Evolutionary conservation across 2,888 invertebrate genomes (phyloP), one percentile per base, ranked within the genome.

Genomic region (Chymomyza fuscimana): DNA sequence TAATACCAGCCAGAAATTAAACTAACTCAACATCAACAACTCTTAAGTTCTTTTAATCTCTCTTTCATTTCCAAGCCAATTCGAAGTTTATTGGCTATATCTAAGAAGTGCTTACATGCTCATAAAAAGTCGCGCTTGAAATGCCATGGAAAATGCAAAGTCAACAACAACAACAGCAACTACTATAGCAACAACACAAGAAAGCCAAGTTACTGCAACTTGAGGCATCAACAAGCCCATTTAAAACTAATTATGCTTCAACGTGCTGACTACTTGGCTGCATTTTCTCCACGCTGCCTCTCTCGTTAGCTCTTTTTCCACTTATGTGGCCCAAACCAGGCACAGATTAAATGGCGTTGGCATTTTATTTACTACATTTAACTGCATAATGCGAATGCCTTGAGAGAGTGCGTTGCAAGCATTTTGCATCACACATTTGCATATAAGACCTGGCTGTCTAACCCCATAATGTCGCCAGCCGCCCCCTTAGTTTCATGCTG

Each of bases 351-450:
- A 81, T 81, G 81, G 81, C 83, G 83, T 86, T 82, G 79, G 79
- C 87, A 81, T 84, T 87, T 83, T 86, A 87, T 86, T 87, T 87
- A 81, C 76, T 83, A 86, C 88, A 87, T 87, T 87, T 87, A 84
- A 86, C 87, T 82, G 83, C 86, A 86, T 83, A 81, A 81, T 81
- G 75, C 72, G 71, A 72, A 67, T 72, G 69, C 70, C 40, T 67
- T 74, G 65, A 74, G 77, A 77, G 77, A 32, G 32, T 78, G 78
- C 78, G 46, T 72, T 60, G 72, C 80, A 78, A 78, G 84, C 81
- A 81, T 81, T 86, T 82, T 86, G 82, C 87, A 80, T 80, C 78
- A 69, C 76, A 72, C 69, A 65, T 69, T 78, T 40, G 60, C 25
- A 63, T 19, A 19, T 25, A 58, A 19, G 16, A 16, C 16, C 16